phyloP scores from a whole-genome alignment of 2,113 vertebrate genomes.

The Lampris megalopsis region DNA sequence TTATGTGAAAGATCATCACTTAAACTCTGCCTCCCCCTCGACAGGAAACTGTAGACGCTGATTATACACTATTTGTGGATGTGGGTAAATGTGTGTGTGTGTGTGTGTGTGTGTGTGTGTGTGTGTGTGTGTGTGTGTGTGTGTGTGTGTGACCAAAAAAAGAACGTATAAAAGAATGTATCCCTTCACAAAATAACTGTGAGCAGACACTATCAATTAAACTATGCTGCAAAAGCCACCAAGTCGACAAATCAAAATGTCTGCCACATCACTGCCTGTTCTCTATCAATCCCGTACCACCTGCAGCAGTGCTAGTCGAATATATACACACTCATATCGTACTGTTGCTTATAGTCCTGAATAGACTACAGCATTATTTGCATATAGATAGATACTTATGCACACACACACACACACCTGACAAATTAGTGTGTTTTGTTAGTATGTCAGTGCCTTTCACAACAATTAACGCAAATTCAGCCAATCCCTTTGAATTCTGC shows the following conservation, averaged over 20 bases:
- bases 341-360: too few relatives aligned
- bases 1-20: constrained; percentile 73
- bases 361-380: too few relatives aligned
- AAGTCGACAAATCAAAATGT: background rate
- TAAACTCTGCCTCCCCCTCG: constrained; percentile 51
- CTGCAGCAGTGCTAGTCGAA: background rate
- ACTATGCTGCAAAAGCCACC: background rate
- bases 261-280: background rate
- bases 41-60: constrained; percentile 69
- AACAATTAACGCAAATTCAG: too few relatives aligned
- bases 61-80: constrained; percentile 70
- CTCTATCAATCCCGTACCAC: background rate
- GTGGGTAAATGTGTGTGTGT: constrained; percentile 18
- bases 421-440: constrained; percentile 14
- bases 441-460: too few relatives aligned
- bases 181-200: background rate
- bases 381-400: background rate
- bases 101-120: background rate
- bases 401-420: constrained; percentile 10
- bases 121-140: constrained; percentile 8
- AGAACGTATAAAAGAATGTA: background rate
- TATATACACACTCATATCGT: too few relatives aligned
- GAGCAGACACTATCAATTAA: background rate
- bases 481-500: too few relatives aligned
- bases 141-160: constrained; percentile 3